Conservation (phyloP, 2,113 vertebrate genomes). For the Chrysochloris asiatica region DNA sequence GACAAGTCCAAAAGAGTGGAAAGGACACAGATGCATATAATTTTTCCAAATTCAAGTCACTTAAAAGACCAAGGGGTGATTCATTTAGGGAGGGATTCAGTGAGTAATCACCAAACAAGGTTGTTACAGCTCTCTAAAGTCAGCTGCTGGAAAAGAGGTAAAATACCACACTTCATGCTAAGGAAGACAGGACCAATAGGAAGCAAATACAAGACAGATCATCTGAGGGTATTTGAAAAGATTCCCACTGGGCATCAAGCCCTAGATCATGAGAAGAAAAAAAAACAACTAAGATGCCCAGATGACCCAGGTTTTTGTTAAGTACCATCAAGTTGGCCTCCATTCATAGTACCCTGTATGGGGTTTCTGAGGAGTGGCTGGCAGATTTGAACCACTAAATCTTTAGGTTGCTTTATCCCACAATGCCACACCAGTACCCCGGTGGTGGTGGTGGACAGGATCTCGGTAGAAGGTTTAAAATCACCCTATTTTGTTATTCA, state of each 20-base stretch:
- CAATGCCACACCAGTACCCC: too few species aligned
- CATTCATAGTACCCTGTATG: too few species aligned
- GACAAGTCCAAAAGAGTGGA: neutral
- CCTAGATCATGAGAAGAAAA: neutral
- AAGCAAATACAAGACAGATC: neutral
- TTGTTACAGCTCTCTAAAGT: neutral
- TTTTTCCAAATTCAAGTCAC: neutral
- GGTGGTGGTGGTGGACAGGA: too few species aligned
- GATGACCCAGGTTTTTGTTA: neutral
- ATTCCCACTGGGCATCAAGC: neutral
- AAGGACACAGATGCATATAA: neutral
- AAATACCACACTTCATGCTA: neutral
- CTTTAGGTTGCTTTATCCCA: too few species aligned
- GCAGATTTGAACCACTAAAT: too few species aligned
- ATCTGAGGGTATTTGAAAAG: neutral
- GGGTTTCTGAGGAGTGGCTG: too few species aligned
- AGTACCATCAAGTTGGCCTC: too few species aligned
- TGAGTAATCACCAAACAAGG: neutral
- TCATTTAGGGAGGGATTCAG: neutral
- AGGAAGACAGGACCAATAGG: neutral
- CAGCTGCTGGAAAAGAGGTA: neutral
- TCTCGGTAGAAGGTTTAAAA: neutral
- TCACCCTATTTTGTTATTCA: neutral
- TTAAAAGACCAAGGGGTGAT: neutral
- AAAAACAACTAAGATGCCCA: neutral